Evolutionary conservation across 1,140 invertebrate genomes (phyloP).

Genomic region (Orchesella cincta): DNA sequence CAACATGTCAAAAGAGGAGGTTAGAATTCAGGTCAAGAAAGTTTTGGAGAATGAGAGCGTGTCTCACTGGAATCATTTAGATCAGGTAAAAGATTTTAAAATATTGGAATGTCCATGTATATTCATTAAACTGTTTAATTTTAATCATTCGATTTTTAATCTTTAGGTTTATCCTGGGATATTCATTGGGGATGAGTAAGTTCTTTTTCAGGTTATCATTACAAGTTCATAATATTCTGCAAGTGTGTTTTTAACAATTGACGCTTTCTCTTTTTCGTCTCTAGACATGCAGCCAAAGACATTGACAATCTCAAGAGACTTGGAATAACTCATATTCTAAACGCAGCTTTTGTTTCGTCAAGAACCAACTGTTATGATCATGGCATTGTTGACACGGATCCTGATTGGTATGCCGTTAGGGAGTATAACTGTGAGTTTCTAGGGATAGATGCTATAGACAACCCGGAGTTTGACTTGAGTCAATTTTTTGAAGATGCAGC

Average conservation of each 20-base stretch:
- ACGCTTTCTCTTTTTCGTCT: neutral
- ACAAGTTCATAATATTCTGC: neutral
- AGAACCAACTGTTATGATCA: slow-evolving; percentile 27
- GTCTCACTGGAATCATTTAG: slow-evolving; percentile 1
- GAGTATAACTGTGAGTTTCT: slow-evolving; percentile 61
- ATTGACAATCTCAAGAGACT: slow-evolving; percentile 52
- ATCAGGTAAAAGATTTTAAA: too few relatives aligned
- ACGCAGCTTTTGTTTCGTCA: slow-evolving; percentile 55
- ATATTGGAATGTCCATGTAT: too few relatives aligned
- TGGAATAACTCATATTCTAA: slow-evolving; percentile 58
- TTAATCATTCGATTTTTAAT: too few relatives aligned
- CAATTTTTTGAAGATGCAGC: slow-evolving; percentile 55
- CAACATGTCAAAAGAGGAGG: slow-evolving; percentile 2
- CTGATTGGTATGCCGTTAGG: slow-evolving; percentile 51
- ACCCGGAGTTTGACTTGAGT: slow-evolving; percentile 53
- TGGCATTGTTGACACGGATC: slow-evolving; percentile 51
- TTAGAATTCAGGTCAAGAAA: slow-evolving; percentile 5
- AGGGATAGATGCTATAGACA: slow-evolving; percentile 56
- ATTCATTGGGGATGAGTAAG: slow-evolving; percentile 16
- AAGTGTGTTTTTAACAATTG: neutral
- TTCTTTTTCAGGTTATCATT: neutral
- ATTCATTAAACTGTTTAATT: too few relatives aligned
- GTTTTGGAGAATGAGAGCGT: slow-evolving; percentile 5
- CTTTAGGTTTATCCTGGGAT: slow-evolving; percentile 6
- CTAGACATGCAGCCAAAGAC: slow-evolving; percentile 55